phyloP scores from a whole-genome alignment of 2,888 invertebrate species.

The Onthophagus sagittarius region DNA sequence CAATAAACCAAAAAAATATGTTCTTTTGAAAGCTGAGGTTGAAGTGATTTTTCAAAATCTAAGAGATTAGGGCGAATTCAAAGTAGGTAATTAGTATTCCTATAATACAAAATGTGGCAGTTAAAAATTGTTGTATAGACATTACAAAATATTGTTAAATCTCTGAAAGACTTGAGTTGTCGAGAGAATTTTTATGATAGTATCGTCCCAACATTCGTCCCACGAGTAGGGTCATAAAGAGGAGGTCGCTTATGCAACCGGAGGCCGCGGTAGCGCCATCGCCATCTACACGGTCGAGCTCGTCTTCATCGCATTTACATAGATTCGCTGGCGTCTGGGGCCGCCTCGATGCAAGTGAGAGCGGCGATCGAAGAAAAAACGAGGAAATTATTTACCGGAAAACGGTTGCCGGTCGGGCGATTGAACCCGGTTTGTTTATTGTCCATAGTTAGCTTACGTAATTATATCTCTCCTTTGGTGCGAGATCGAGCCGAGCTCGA shows the following conservation, averaged over 20 bases:
- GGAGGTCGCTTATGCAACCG: neutral
- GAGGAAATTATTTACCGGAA: slow-evolving; percentile 11
- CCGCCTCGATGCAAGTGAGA: neutral
- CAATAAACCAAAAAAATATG: too few species aligned
- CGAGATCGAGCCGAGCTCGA: neutral
- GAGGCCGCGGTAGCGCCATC: neutral
- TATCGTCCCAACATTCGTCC: neutral
- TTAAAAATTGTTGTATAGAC: neutral
- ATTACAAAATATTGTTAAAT: neutral
- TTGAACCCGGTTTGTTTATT: slow-evolving; percentile 10
- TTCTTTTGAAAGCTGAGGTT: too few species aligned
- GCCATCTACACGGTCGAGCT: neutral
- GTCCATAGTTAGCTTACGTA: slow-evolving; percentile 8
- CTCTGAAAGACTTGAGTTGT: neutral
- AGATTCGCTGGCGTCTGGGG: neutral
- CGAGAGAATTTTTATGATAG: neutral
- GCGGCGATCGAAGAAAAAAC: slow-evolving; percentile 5
- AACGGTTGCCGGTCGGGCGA: slow-evolving; percentile 11
- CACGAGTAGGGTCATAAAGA: neutral
- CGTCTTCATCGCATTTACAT: neutral
- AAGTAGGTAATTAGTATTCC: too few species aligned
- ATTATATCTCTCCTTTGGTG: slow-evolving; percentile 1
- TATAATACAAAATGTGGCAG: too few species aligned
- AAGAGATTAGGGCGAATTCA: too few species aligned
- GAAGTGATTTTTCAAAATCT: too few species aligned